These are phyloP conservation scores for Eumerus sabulonum DNA, from an alignment of 2,888 invertebrate genomes.

Conservation along the genomic window DNA sequence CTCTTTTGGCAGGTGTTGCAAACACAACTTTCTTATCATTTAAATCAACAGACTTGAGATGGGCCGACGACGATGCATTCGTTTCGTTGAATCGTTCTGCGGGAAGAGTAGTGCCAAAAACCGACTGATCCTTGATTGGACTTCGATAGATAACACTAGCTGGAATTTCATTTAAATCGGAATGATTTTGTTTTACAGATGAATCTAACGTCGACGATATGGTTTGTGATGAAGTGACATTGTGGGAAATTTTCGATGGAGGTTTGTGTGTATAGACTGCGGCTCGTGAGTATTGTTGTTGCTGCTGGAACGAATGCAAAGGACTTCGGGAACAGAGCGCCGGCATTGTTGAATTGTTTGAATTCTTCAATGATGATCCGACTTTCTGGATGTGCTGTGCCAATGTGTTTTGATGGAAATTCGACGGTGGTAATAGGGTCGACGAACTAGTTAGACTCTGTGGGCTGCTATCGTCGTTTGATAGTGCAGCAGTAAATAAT, in stretches of 20 bases:
- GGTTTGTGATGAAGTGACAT: background rate
- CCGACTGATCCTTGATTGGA: constrained; percentile 40
- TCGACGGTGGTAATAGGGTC: constrained; percentile 75
- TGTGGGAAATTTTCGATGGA: constrained; percentile 11
- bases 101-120: constrained; percentile 37
- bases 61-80: constrained; percentile 32
- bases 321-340: constrained; percentile 3
- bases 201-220: constrained; percentile 18
- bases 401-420: constrained; percentile 77
- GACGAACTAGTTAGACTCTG: constrained; percentile 53
- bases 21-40: constrained; percentile 53
- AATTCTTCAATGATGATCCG: constrained; percentile 49
- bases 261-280: constrained; percentile 38
- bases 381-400: constrained; percentile 77
- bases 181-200: constrained; percentile 74
- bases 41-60: constrained; percentile 32
- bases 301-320: constrained; percentile 16
- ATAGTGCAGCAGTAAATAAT: constrained; percentile 42
- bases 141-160: constrained; percentile 77
- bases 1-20: constrained; percentile 67
- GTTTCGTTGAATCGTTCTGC: constrained; percentile 25
- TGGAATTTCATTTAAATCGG: constrained; percentile 78
- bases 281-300: constrained; percentile 59
- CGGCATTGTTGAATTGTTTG: constrained; percentile 22
- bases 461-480: constrained; percentile 31